phyloP scores from a whole-genome alignment of 1,140 invertebrate species.

The Aphaenogaster ashmeadi region DNA sequence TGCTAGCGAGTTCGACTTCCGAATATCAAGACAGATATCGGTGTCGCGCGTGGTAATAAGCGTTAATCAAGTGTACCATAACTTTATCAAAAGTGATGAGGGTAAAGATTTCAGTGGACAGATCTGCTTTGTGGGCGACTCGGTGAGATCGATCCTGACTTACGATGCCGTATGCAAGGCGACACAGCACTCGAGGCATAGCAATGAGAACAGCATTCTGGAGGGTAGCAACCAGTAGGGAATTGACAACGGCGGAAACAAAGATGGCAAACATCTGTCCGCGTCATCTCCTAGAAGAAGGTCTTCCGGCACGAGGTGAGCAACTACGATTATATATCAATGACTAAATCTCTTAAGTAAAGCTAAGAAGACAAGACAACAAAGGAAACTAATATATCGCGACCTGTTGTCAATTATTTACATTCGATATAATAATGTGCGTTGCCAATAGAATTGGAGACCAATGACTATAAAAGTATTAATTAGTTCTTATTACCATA shows the following conservation, averaged over 20 bases:
- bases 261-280: slow-evolving; percentile 89
- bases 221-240: slow-evolving; percentile 88
- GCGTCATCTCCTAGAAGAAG: slow-evolving; percentile 91
- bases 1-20: slow-evolving; percentile 94
- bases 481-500: slow-evolving; percentile 11
- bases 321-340: slow-evolving; percentile 23
- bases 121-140: slow-evolving; percentile 95
- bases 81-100: slow-evolving; percentile 97
- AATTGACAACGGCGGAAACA: slow-evolving; percentile 78
- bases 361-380: not conserved
- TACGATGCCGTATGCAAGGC: slow-evolving; percentile 96
- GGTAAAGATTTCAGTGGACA: slow-evolving; percentile 97
- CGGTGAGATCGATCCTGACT: slow-evolving; percentile 96
- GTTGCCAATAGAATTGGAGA: not conserved
- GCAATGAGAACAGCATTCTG: slow-evolving; percentile 93
- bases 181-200: slow-evolving; percentile 90
- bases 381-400: not conserved
- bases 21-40: slow-evolving; percentile 96
- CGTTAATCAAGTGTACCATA: slow-evolving; percentile 95
- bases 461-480: not conserved
- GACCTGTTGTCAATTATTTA: not conserved
- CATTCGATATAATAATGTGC: not conserved
- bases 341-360: not conserved
- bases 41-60: slow-evolving; percentile 93
- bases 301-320: slow-evolving; percentile 91